Evolutionary conservation across 2,888 invertebrate genomes (phyloP).

Genomic region (Pseudanteris insignis): DNA sequence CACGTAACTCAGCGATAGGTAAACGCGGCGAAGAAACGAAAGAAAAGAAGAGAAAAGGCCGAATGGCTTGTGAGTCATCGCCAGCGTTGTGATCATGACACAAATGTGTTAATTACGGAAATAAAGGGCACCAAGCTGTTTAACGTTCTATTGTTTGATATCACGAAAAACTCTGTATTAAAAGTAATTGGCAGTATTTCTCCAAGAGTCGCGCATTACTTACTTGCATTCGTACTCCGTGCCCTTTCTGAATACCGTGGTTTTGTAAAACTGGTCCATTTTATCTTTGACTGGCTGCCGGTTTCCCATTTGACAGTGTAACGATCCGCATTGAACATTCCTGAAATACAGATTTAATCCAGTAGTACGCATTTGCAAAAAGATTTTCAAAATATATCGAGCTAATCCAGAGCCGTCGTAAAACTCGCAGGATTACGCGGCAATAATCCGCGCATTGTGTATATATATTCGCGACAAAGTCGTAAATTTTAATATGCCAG

Average conservation of each 20-base stretch:
- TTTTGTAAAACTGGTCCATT: slow-evolving; percentile 84
- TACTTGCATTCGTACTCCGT: slow-evolving; percentile 96
- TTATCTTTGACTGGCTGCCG: slow-evolving; percentile 82
- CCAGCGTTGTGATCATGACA: too few species aligned
- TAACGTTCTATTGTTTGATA: slow-evolving; percentile 15
- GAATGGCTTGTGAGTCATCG: too few species aligned
- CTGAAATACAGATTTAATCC: slow-evolving; percentile 66
- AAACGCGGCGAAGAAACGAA: too few species aligned
- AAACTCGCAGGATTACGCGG: slow-evolving; percentile 37
- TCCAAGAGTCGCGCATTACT: slow-evolving; percentile 66
- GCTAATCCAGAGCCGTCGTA: slow-evolving; percentile 28
- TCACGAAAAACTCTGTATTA: slow-evolving; percentile 13
- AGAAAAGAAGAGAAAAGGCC: too few species aligned
- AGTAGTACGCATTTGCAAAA: slow-evolving; percentile 29
- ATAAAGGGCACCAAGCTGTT: neutral
- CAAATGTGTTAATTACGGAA: slow-evolving; percentile 25
- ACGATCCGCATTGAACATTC: slow-evolving; percentile 91
- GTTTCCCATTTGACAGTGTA: slow-evolving; percentile 92
- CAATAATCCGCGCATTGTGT: slow-evolving; percentile 35
- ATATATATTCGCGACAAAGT: slow-evolving; percentile 20
- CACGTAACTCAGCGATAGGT: too few species aligned
- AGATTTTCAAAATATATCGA: slow-evolving; percentile 28
- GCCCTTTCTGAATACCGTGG: slow-evolving; percentile 88
- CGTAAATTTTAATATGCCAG: slow-evolving; percentile 41
- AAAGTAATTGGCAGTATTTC: slow-evolving; percentile 31